These are phyloP conservation scores for Digitonthophagus gazella DNA, from an alignment of 2,888 invertebrate species.

Conservation along the genomic window DNA sequence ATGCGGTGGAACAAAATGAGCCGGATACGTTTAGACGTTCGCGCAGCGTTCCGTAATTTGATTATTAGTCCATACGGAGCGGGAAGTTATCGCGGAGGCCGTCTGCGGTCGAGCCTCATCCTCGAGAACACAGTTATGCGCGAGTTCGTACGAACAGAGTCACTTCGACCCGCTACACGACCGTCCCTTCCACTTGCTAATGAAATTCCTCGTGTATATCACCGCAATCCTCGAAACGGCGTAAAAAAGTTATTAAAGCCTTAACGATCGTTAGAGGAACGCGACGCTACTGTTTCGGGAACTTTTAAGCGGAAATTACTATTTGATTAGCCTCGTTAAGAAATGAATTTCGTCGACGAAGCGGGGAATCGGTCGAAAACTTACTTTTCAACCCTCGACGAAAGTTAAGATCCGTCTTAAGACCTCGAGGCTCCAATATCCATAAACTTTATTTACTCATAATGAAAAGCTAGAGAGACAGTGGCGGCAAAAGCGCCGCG, in stretches of 20 bases:
- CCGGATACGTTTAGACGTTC: not conserved
- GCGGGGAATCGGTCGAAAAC: not conserved
- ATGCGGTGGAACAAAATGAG: not conserved
- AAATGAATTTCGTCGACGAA: not conserved
- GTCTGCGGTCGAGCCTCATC: not conserved
- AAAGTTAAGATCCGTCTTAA: conserved; percentile 7
- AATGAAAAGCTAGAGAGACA: conserved; percentile 5
- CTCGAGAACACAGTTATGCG: not conserved
- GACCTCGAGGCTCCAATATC: conserved; percentile 4
- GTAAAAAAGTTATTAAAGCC: not conserved
- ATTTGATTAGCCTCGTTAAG: not conserved
- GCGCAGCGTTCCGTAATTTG: not conserved
- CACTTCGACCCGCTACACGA: not conserved
- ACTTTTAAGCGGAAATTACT: not conserved
- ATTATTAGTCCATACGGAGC: not conserved
- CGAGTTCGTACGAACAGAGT: not conserved
- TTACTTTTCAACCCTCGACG: not conserved
- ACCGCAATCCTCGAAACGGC: not conserved
- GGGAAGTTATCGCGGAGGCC: not conserved
- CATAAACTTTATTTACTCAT: conserved; percentile 5
- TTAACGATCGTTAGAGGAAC: not conserved
- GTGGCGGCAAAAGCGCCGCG: not conserved
- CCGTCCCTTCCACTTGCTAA: not conserved
- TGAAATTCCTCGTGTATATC: not conserved
- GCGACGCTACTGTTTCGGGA: not conserved